Evolutionary conservation across 2,888 invertebrate species (phyloP), one percentile per base, ranked within the genome.

Genomic region (Platycheirus rosarum): DNA sequence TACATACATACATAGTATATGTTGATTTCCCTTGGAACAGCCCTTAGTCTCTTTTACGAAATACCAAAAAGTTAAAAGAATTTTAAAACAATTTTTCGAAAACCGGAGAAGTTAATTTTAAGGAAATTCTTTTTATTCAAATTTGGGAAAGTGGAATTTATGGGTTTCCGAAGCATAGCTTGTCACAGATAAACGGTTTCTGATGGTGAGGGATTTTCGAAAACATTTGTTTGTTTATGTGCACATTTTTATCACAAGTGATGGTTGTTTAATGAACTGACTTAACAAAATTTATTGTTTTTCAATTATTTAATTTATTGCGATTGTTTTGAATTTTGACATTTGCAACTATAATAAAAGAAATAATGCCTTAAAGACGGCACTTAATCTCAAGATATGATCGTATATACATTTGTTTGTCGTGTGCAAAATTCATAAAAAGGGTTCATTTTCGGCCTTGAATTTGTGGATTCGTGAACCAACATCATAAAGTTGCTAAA

Each of bases 121-220:
- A 40, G 4, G 13, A 26, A 9, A 40, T 42, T 55, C 32, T 46
- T 32, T 32, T 51, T 6, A 20, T 63, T 53, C 2, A 63, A 18
- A 20, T 42, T 55, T n/a, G 11, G 16, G 63, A 57, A 75, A 57
- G 29, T 29, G 78, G 73, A 79, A 79, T 74, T 68, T 63, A 73
- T 73, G 37, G 35, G 32, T 9, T 11, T 13, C 18, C 14, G 29
- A 2, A 7, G 32, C 29, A 16, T 40, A 42, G 20, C 16, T 51
- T 20, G 66, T 55, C 63, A 37, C 53, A 66, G 53, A 73, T 79
- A 73, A 79, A 49, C 48, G 73, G 48, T 55, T 68, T 62, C 46
- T 62, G 74, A 73, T 79, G 68, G 55, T 60, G 78, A 68, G 53
- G 73, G 73, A 62, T 68, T 79, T 62, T 48, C 35, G 73, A 73